These are phyloP conservation scores for Smittia sp. DNA, from an alignment of 2,888 invertebrate species.

Conservation along the genomic window DNA sequence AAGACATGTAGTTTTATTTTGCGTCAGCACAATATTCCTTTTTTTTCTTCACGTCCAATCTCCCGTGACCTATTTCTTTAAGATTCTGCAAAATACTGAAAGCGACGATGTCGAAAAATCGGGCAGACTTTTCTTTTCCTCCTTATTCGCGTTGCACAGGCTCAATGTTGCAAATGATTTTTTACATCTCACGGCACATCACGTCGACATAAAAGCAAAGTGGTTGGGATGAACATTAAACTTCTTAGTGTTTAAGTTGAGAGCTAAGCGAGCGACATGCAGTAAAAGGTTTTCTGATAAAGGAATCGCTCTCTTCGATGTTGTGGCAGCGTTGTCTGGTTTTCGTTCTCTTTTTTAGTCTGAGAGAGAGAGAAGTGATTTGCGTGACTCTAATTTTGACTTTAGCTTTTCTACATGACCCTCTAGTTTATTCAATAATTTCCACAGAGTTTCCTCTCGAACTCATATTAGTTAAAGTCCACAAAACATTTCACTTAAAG, in stretches of 20 bases:
- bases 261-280: neutral
- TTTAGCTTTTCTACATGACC: neutral
- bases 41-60: too few relatives aligned
- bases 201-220: neutral
- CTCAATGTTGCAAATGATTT: neutral
- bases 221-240: neutral
- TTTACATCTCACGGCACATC: neutral
- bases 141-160: conserved; percentile 1
- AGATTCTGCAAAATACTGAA: conserved; percentile 39
- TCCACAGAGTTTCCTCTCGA: neutral
- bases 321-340: neutral
- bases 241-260: neutral
- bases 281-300: neutral
- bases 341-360: too few relatives aligned
- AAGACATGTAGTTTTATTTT: neutral
- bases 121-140: neutral
- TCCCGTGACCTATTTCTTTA: conserved; percentile 34
- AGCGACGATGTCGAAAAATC: neutral
- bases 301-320: neutral
- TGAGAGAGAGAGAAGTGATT: too few relatives aligned
- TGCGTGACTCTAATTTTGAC: too few relatives aligned
- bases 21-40: too few relatives aligned
- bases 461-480: conserved; percentile 13
- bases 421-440: neutral
- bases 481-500: neutral